Evolutionary conservation across 2,888 invertebrate species (phyloP).

Genomic region (Eupithecia subfuscata): DNA sequence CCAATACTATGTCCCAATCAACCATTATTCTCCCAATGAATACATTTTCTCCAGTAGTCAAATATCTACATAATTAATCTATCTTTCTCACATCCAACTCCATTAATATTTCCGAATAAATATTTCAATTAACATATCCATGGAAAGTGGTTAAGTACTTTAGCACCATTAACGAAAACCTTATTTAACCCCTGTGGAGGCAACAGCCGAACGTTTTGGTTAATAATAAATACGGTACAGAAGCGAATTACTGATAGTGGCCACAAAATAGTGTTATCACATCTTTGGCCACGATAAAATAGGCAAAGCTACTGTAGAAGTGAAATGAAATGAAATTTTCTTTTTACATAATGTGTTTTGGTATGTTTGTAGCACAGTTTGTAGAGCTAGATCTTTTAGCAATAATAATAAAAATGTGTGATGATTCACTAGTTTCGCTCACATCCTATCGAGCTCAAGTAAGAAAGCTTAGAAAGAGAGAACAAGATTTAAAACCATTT

Average conservation of each 20-base stretch:
- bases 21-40: conserved; percentile 6
- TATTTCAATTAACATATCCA: conserved; percentile 47
- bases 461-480: no score
- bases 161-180: conserved; percentile 47
- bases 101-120: conserved; percentile 45
- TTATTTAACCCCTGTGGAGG: conserved; percentile 46
- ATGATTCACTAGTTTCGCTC: no score
- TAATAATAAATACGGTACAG: conserved; percentile 3
- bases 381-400: no score
- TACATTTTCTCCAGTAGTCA: conserved; percentile 14
- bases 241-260: background rate
- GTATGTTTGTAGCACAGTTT: no score
- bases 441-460: no score
- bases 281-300: background rate
- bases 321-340: no score
- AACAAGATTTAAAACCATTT: background rate
- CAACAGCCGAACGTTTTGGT: background rate
- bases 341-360: no score
- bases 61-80: conserved; percentile 29
- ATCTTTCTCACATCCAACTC: conserved; percentile 34
- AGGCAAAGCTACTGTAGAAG: background rate
- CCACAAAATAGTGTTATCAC: background rate
- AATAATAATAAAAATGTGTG: no score
- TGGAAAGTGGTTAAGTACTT: conserved; percentile 47
- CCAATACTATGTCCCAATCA: background rate